These are phyloP conservation scores for Aptenodytes forsteri DNA, from an alignment of 2,113 vertebrate genomes.

Conservation along the genomic window DNA sequence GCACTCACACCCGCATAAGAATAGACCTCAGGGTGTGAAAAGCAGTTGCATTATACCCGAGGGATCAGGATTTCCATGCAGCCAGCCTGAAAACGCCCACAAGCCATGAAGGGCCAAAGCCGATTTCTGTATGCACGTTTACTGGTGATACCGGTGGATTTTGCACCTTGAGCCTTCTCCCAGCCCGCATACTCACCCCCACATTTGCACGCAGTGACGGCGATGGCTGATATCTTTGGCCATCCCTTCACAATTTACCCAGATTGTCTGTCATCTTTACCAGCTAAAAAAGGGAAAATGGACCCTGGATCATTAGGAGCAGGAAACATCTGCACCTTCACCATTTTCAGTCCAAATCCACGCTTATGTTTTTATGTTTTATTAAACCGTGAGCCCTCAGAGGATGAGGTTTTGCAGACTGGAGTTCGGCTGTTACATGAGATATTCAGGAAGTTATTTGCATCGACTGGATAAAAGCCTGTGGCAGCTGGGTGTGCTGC, in stretches of 20 bases:
- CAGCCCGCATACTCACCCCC: neutral
- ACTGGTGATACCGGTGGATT: neutral
- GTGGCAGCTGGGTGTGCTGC: neutral
- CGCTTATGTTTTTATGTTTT: neutral
- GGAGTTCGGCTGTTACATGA: neutral
- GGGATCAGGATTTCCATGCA: neutral
- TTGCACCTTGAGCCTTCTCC: neutral
- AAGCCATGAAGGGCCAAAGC: neutral
- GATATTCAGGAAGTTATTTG: constrained; percentile 49
- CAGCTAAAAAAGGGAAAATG: neutral
- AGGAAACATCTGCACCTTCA: neutral
- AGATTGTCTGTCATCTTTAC: neutral
- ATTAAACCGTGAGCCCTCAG: neutral
- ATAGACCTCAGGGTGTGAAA: neutral
- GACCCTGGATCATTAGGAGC: neutral
- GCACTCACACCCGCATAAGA: neutral
- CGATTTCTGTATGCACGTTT: fast-evolving
- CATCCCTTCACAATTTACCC: neutral
- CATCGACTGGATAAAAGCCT: constrained; percentile 22
- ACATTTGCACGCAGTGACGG: fast-evolving
- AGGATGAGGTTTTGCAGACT: neutral
- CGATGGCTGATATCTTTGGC: neutral
- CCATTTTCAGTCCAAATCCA: neutral
- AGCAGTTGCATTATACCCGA: neutral
- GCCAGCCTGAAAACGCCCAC: neutral